A percentile compares a stretch with the other conserved stretches of the same genome.
phyloP scores from a whole-genome alignment of 2,888 invertebrate genomes.

The Eupelmus urozonus region DNA sequence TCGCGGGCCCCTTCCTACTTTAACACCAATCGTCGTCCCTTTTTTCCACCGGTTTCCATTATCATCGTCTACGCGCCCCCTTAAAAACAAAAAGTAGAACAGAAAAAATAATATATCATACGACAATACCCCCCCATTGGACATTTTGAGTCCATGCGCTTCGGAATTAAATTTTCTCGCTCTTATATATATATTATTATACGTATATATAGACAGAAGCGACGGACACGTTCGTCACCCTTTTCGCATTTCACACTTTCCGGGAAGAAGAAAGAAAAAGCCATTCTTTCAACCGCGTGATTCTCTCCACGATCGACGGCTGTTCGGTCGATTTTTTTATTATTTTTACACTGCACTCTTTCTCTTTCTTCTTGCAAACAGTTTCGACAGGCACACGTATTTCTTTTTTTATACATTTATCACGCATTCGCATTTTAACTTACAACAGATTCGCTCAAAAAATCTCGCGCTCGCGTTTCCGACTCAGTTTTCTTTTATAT shows the following conservation, averaged over 20 bases:
- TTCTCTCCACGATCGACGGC: conserved; percentile 28
- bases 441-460: conserved; percentile 43
- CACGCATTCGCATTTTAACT: conserved; percentile 24
- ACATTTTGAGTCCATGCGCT: no score
- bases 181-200: no score
- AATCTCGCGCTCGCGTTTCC: conserved; percentile 59
- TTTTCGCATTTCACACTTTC: background rate
- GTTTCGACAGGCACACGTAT: conserved; percentile 7
- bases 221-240: background rate
- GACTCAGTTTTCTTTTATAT: conserved; percentile 44
- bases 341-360: conserved; percentile 4
- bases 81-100: no score
- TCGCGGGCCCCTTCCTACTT: background rate
- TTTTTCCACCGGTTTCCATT: conserved; percentile 51
- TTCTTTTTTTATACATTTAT: conserved; percentile 25
- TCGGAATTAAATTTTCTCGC: no score
- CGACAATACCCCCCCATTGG: no score
- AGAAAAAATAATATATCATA: no score
- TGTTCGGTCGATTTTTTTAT: background rate
- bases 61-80: background rate
- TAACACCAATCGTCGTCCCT: conserved; percentile 40
- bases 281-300: conserved; percentile 16
- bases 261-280: conserved; percentile 51
- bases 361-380: conserved; percentile 45
- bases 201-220: no score